Evolutionary conservation across 2,113 vertebrate genomes (phyloP).

Genomic region (Trachemys scripta): DNA sequence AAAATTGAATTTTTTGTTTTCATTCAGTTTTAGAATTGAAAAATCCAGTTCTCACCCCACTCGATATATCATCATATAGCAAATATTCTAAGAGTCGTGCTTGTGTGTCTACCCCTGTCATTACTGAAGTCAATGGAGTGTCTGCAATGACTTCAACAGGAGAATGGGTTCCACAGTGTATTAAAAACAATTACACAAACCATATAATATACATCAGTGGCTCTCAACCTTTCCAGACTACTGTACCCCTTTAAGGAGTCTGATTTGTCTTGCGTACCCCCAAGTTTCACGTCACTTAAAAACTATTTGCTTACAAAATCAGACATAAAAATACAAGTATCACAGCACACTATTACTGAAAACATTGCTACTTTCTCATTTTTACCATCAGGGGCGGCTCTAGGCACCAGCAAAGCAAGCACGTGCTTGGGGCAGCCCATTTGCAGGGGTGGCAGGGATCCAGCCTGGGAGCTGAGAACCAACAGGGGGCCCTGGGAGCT

Average conservation of each 20-base stretch:
- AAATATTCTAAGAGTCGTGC: neutral
- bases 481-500: no score
- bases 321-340: no score
- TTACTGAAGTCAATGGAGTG: neutral
- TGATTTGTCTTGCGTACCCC: no score
- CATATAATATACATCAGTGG: fast-evolving
- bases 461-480: no score
- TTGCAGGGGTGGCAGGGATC: no score
- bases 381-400: no score
- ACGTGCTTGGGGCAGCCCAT: no score
- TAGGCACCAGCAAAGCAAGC: no score
- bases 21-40: neutral
- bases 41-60: neutral
- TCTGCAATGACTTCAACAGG: neutral
- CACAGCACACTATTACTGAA: no score
- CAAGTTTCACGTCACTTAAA: no score
- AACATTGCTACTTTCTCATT: no score
- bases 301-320: no score
- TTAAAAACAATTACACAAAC: neutral
- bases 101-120: neutral
- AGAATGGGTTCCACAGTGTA: neutral
- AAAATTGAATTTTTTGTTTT: neutral
- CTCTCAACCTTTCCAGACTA: neutral
- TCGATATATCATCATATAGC: neutral
- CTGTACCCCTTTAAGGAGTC: neutral